These are phyloP conservation scores for Xiphophorus hellerii DNA, from an alignment of 2,113 vertebrate species.

Conservation along the genomic window DNA sequence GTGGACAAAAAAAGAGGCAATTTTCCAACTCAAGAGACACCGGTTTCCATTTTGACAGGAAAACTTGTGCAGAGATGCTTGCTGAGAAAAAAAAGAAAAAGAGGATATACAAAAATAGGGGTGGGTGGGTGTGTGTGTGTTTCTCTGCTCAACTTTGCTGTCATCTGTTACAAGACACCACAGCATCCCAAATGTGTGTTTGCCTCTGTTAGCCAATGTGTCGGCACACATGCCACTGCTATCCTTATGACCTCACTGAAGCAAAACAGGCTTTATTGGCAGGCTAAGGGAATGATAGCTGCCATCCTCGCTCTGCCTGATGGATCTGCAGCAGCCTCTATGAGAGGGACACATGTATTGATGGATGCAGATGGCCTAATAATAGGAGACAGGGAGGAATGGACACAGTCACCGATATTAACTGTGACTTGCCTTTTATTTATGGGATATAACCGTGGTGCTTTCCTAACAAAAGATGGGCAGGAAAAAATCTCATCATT, in stretches of 20 bases:
- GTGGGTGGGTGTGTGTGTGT: slow-evolving; percentile 3
- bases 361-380: slow-evolving; percentile 68
- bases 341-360: slow-evolving; percentile 52
- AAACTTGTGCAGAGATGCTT: slow-evolving; percentile 36
- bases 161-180: slow-evolving; percentile 9
- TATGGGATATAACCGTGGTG: slow-evolving; percentile 62
- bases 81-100: slow-evolving; percentile 2
- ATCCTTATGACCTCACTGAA: slow-evolving; percentile 64
- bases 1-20: slow-evolving; percentile 39
- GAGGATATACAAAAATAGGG: slow-evolving; percentile 37
- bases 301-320: slow-evolving; percentile 29
- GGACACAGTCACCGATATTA: slow-evolving; percentile 61
- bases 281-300: slow-evolving; percentile 37
- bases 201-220: slow-evolving; percentile 24
- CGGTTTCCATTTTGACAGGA: slow-evolving; percentile 47
- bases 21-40: slow-evolving; percentile 60
- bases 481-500: slow-evolving; percentile 72
- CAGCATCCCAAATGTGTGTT: slow-evolving; percentile 28
- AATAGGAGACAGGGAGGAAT: slow-evolving; percentile 66
- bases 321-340: slow-evolving; percentile 50
- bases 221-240: slow-evolving; percentile 23
- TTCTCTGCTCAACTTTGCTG: not conserved
- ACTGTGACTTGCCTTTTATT: slow-evolving; percentile 63
- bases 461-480: slow-evolving; percentile 69
- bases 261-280: slow-evolving; percentile 34